Base-by-base conservation (phyloP, 2,797 vertebrate genomes). In the Danio tinwini region DNA sequence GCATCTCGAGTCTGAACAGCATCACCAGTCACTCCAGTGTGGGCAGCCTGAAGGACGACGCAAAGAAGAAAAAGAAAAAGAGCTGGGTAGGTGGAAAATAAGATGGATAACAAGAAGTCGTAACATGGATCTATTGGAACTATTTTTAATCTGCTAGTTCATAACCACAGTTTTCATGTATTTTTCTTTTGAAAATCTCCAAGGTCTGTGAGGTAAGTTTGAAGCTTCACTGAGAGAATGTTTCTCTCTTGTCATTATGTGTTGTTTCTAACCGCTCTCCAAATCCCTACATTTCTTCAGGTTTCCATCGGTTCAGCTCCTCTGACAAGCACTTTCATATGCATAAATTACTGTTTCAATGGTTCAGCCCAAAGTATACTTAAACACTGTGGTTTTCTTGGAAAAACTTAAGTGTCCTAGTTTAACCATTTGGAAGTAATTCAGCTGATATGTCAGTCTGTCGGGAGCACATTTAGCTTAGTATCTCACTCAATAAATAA, bases 51-150 rank as follows among this genome's bases (percentile, higher is more conserved):
- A 98, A 99, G 88, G 97, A 98, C 0, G 97, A 99, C 0, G 95
- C 95, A 47, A 99, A 99, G 88, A 99, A 98, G 90, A 99, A 98
- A 90, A 99, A 99, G 84, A 99, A 99, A 74, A 99, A 98, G 91
- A 98, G 95, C 87, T 99, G 97, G 97, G 96, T 97, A 93, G 90
- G 95, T 78, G 6, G 50, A 16, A 8, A 29, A 59, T 56, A 17
- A 49, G 29, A 29, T 29, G 29, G 29, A 29, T 29, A 29, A 29
- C 29, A 29, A 29, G 29, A 1, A 29, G 29, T 29, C 3, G 29
- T 21, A 14, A 10, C 10, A 52, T 44, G 29, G 14, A 45, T 52
- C 37, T 42, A 65, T 29, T 47, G 55, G n/a, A 14, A 47, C 5
- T 72, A 11, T 70, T 70, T 8, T 55, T 59, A 47, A 47, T 59